phyloP scores from a whole-genome alignment of 2,888 invertebrate species.

The Endotricha flammealis region DNA sequence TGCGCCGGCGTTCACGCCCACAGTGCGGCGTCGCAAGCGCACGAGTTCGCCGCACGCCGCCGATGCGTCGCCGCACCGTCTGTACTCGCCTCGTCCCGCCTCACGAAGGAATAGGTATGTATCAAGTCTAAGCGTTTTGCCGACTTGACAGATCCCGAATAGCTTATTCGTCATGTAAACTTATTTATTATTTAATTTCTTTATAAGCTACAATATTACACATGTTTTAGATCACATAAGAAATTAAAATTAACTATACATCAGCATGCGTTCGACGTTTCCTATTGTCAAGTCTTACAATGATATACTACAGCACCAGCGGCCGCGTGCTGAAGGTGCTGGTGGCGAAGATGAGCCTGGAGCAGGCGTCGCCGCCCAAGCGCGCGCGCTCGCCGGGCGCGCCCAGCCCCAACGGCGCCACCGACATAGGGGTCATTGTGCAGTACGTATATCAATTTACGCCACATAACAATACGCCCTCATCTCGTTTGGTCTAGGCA shows the following conservation, averaged over 20 bases:
- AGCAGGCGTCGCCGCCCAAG: slow-evolving; percentile 16
- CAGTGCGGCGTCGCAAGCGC: slow-evolving; percentile 56
- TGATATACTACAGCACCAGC: slow-evolving; percentile 29
- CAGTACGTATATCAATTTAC: too few species aligned
- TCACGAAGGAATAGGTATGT: slow-evolving; percentile 12
- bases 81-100: slow-evolving; percentile 21
- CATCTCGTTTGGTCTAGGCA: too few species aligned
- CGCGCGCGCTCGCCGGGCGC: slow-evolving; percentile 43
- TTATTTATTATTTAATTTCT: too few species aligned
- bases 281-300: too few species aligned
- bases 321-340: slow-evolving; percentile 58
- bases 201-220: too few species aligned
- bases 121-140: slow-evolving; percentile 13
- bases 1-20: slow-evolving; percentile 45
- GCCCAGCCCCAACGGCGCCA: slow-evolving; percentile 65
- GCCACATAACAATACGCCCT: too few species aligned
- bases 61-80: too few species aligned
- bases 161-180: too few species aligned
- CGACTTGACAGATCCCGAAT: slow-evolving; percentile 25
- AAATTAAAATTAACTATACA: too few species aligned
- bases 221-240: too few species aligned
- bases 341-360: slow-evolving; percentile 56
- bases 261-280: too few species aligned
- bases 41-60: slow-evolving; percentile 15
- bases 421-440: slow-evolving; percentile 51